These are phyloP conservation scores for Lomographa bimaculata DNA, from an alignment of 2,888 invertebrate genomes.

Conservation along the genomic window DNA sequence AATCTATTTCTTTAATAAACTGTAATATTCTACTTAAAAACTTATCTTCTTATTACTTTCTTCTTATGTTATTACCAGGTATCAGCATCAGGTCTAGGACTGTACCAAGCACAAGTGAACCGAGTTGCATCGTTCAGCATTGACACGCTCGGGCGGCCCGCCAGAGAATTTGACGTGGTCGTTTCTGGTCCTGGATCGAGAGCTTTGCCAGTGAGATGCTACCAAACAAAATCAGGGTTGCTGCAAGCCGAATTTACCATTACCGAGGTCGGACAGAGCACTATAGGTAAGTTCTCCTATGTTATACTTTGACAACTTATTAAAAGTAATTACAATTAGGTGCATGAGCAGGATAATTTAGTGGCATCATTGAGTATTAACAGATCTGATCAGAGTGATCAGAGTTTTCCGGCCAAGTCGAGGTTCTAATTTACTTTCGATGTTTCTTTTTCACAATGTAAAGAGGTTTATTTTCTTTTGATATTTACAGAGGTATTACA, in stretches of 20 bases:
- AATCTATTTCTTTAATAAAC: too few relatives aligned
- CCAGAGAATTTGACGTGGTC: constrained; percentile 95
- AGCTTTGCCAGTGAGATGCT: constrained; percentile 95
- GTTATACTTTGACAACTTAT: not conserved
- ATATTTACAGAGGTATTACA: constrained; percentile 91
- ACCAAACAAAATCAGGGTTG: constrained; percentile 97
- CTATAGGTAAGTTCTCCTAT: constrained; percentile 79
- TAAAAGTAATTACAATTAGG: not conserved
- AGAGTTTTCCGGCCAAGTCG: too few relatives aligned
- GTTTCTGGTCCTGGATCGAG: constrained; percentile 91
- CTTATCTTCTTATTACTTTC: too few relatives aligned
- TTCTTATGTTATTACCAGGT: constrained; percentile 69
- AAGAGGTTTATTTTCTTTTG: constrained; percentile 23
- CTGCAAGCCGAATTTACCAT: constrained; percentile 97
- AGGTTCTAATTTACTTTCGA: too few relatives aligned
- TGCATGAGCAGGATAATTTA: too few relatives aligned
- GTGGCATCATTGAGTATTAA: too few relatives aligned
- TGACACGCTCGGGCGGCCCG: constrained; percentile 92
- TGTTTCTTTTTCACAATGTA: too few relatives aligned
- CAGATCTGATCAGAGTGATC: too few relatives aligned
- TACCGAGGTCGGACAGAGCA: constrained; percentile 88
- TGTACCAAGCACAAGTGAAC: constrained; percentile 93
- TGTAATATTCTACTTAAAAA: too few relatives aligned
- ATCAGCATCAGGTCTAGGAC: constrained; percentile 90
- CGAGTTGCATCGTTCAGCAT: constrained; percentile 94